phyloP scores from a whole-genome alignment of 2,888 invertebrate species.

The Drosophila neotestacea region DNA sequence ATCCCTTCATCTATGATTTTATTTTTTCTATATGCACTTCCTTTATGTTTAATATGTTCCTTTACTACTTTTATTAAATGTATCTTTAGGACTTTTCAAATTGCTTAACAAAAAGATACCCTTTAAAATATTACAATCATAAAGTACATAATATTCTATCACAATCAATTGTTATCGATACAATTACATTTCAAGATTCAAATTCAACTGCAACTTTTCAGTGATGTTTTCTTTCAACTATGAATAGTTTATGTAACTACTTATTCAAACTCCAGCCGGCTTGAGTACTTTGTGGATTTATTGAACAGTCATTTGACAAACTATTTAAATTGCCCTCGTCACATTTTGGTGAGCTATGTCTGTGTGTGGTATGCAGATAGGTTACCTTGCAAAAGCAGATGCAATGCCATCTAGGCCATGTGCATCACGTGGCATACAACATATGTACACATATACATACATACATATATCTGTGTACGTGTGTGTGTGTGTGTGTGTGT shows the following conservation, averaged over 20 bases:
- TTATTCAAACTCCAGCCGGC: too few species aligned
- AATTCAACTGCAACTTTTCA: background rate
- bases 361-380: constrained; percentile 56
- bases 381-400: constrained; percentile 31
- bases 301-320: constrained; percentile 2
- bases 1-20: too few species aligned
- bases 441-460: constrained; percentile 8
- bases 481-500: constrained; percentile 18
- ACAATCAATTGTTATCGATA: too few species aligned
- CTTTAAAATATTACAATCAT: too few species aligned
- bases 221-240: too few species aligned
- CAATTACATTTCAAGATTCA: background rate
- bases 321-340: constrained; percentile 7
- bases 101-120: too few species aligned
- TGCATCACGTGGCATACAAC: constrained; percentile 61
- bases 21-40: too few species aligned
- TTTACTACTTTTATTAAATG: too few species aligned
- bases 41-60: too few species aligned
- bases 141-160: too few species aligned
- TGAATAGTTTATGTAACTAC: too few species aligned
- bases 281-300: background rate
- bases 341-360: background rate
- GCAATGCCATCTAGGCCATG: constrained; percentile 63
- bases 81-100: too few species aligned
- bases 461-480: background rate